phyloP scores from a whole-genome alignment of 2,113 vertebrate species.

The Acanthisitta chloris region DNA sequence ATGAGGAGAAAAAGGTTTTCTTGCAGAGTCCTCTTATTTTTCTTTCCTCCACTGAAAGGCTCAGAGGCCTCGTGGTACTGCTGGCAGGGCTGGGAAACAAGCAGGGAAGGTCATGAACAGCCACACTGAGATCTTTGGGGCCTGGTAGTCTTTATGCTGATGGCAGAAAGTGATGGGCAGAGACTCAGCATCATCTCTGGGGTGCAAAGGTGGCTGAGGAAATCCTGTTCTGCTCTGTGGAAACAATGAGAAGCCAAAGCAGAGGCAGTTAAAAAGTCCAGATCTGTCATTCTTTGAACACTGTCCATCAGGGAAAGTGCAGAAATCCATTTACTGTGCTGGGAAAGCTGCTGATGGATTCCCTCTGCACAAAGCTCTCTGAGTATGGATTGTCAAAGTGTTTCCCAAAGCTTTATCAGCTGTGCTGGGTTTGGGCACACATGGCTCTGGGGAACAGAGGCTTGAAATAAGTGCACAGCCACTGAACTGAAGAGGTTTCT shows the following conservation, averaged over 20 bases:
- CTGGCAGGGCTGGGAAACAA: neutral
- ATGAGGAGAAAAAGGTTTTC: neutral
- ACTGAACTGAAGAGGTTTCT: neutral
- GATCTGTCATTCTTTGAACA: neutral
- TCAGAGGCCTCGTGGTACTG: rapidly evolving
- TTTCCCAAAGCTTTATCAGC: neutral
- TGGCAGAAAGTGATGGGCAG: neutral
- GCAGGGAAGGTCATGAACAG: neutral
- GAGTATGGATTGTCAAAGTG: neutral
- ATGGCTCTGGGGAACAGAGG: neutral
- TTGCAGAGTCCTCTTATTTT: neutral
- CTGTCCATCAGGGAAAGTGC: neutral
- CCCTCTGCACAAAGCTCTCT: neutral
- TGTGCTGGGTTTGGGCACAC: neutral
- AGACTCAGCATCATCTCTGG: rapidly evolving
- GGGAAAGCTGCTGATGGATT: neutral
- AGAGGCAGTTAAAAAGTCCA: neutral
- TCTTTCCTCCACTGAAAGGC: neutral
- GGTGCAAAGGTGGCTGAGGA: neutral
- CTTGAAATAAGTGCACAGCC: neutral
- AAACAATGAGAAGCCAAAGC: neutral
- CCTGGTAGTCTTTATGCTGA: neutral
- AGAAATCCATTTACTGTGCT: neutral
- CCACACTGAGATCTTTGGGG: neutral
- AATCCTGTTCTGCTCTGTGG: neutral